Evolutionary conservation across 2,888 invertebrate genomes (phyloP).

Genomic region (Lamproptera curius): DNA sequence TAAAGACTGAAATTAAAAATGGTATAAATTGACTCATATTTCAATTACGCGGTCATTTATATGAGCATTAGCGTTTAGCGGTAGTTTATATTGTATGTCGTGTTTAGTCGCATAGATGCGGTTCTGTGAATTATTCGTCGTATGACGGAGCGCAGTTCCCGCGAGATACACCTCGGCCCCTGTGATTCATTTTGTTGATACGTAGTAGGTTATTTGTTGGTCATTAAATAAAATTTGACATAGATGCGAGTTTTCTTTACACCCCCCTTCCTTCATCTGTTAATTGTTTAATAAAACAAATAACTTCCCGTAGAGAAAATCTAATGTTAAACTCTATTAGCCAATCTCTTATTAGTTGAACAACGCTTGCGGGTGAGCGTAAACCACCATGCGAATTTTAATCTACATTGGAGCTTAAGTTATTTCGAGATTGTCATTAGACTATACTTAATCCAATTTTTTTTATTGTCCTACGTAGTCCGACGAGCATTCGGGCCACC

Average conservation of each 20-base stretch:
- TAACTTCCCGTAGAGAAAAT: no score
- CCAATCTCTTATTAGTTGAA: no score
- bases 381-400: no score
- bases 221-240: slow-evolving; percentile 64
- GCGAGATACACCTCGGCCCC: slow-evolving; percentile 67
- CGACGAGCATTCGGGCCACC: no score
- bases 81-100: slow-evolving; percentile 37
- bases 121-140: neutral
- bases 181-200: slow-evolving; percentile 73
- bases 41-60: slow-evolving; percentile 68
- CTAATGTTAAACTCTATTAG: no score
- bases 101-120: slow-evolving; percentile 35
- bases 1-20: slow-evolving; percentile 69
- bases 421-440: no score
- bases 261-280: no score
- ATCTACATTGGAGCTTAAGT: no score
- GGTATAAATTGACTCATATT: slow-evolving; percentile 60
- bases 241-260: slow-evolving; percentile 26
- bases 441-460: no score
- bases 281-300: no score
- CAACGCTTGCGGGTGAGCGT: no score
- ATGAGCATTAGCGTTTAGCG: slow-evolving; percentile 52
- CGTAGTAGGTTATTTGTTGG: slow-evolving; percentile 63
- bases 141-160: slow-evolving; percentile 3
- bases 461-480: no score